These are phyloP conservation scores for Xenentodon cancila DNA, from an alignment of 2,797 vertebrate genomes.

Conservation along the genomic window DNA sequence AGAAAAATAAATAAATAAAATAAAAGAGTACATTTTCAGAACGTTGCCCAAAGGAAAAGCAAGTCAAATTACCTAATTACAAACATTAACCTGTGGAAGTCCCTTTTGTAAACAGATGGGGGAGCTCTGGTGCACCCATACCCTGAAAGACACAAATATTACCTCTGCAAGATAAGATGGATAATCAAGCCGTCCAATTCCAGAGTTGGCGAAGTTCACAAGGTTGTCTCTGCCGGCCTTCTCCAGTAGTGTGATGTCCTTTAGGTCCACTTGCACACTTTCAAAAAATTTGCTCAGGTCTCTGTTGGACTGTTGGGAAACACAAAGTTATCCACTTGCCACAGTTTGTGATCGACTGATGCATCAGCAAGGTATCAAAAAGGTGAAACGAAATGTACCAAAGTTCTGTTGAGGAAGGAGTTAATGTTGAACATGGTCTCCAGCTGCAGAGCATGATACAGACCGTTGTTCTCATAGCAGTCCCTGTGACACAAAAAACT, in stretches of 20 bases:
- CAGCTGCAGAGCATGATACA: constrained; percentile 91
- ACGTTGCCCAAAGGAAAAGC: no score
- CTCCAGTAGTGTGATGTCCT: constrained; percentile 85
- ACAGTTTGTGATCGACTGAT: not conserved
- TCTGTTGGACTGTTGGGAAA: constrained; percentile 83
- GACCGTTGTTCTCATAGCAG: constrained; percentile 91
- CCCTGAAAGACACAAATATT: constrained; percentile 22
- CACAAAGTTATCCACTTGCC: constrained; percentile 3
- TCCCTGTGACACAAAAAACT: constrained; percentile 76
- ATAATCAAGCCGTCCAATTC: constrained; percentile 87
- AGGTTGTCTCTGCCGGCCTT: constrained; percentile 86
- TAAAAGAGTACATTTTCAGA: no score
- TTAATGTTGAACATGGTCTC: constrained; percentile 90
- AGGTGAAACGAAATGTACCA: constrained; percentile 79
- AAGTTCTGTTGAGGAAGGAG: constrained; percentile 84
- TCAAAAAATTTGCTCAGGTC: constrained; percentile 85
- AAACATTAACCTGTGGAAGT: no score
- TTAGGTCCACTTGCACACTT: constrained; percentile 84
- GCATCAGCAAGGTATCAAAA: not conserved
- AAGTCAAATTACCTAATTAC: no score
- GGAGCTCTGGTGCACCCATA: not conserved
- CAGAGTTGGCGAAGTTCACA: constrained; percentile 85
- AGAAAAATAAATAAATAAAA: not conserved
- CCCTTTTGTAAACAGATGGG: no score
- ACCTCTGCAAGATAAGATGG: constrained; percentile 88